A percentile compares a stretch with the other conserved stretches of the same genome.
phyloP scores from a whole-genome alignment of 1,140 invertebrate species.

The Drosophila subobscura region DNA sequence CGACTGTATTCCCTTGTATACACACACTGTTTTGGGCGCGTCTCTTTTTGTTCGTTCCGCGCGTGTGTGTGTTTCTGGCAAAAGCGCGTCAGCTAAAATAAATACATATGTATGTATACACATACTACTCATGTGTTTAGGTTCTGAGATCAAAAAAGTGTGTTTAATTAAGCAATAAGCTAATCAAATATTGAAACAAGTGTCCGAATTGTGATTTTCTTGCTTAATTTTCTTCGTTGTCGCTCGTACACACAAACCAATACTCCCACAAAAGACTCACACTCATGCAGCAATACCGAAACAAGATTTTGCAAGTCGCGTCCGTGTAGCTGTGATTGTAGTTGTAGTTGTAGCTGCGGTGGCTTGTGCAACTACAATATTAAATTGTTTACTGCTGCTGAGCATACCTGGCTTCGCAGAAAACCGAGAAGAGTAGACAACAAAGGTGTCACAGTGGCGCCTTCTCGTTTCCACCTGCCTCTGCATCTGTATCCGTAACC shows the following conservation, averaged over 20 bases:
- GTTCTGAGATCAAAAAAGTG: conserved; percentile 31
- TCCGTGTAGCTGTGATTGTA: conserved; percentile 1
- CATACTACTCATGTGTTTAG: conserved; percentile 12
- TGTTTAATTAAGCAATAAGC: conserved; percentile 29
- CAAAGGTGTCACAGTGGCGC: conserved; percentile 43
- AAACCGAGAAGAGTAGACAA: conserved; percentile 16
- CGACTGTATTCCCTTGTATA: conserved; percentile 8
- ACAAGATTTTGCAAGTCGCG: conserved; percentile 70
- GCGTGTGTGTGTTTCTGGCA: conserved; percentile 39
- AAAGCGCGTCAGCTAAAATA: background rate
- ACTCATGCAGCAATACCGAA: conserved; percentile 41
- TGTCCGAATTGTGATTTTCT: conserved; percentile 56
- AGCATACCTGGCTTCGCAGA: conserved; percentile 14
- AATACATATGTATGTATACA: background rate
- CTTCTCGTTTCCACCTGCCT: conserved; percentile 52
- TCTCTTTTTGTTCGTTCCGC: conserved; percentile 47
- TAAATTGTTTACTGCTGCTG: conserved; percentile 49
- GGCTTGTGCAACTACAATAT: conserved; percentile 46
- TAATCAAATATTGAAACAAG: conserved; percentile 64
- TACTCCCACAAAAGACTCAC: conserved; percentile 14
- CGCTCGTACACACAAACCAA: conserved; percentile 38
- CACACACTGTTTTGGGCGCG: conserved; percentile 47
- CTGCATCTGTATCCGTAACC: background rate
- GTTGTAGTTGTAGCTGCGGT: conserved; percentile 23
- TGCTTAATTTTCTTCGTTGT: conserved; percentile 43